Conservation (phyloP, 2,113 vertebrate species). For the Cephalopholis sonnerati region DNA sequence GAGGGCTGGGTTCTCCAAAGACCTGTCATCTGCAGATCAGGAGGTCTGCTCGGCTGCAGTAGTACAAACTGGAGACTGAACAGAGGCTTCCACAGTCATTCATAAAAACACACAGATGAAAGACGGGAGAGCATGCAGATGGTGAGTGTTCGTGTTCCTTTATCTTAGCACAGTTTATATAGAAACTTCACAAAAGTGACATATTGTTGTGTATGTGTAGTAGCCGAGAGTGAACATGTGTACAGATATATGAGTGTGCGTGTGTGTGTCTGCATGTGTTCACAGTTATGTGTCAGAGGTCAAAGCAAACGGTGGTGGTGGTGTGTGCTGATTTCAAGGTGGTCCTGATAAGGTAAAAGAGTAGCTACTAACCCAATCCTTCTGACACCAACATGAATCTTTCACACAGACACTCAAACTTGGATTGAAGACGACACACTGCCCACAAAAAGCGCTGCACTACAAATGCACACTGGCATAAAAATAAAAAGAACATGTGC, state of each 20-base stretch:
- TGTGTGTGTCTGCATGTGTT: background rate
- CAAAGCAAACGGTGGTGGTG: slow-evolving; percentile 23
- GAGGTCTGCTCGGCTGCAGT: slow-evolving; percentile 55
- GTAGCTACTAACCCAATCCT: slow-evolving; percentile 26
- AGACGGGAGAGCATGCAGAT: slow-evolving; percentile 50
- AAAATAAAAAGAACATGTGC: slow-evolving; percentile 22
- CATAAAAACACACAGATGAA: slow-evolving; percentile 72
- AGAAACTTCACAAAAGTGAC: slow-evolving; percentile 40
- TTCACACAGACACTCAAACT: background rate
- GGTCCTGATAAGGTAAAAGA: slow-evolving; percentile 37
- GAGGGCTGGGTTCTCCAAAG: slow-evolving; percentile 60
- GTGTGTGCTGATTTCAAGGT: slow-evolving; percentile 31
- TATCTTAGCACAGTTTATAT: slow-evolving; percentile 51
- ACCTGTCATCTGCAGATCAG: slow-evolving; percentile 68
- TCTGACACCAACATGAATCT: slow-evolving; percentile 8
- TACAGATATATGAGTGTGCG: background rate
- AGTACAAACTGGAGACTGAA: slow-evolving; percentile 70
- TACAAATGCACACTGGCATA: background rate
- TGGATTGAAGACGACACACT: background rate
- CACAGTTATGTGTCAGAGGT: slow-evolving; percentile 24
- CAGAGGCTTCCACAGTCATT: slow-evolving; percentile 69
- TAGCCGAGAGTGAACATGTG: slow-evolving; percentile 29
- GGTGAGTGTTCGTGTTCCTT: slow-evolving; percentile 50
- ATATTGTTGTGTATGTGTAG: slow-evolving; percentile 34
- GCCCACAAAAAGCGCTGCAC: background rate